Evolutionary conservation across 53 echinoderm and acorn worm species (phyloP).

Genomic region (Stichopus horrens): DNA sequence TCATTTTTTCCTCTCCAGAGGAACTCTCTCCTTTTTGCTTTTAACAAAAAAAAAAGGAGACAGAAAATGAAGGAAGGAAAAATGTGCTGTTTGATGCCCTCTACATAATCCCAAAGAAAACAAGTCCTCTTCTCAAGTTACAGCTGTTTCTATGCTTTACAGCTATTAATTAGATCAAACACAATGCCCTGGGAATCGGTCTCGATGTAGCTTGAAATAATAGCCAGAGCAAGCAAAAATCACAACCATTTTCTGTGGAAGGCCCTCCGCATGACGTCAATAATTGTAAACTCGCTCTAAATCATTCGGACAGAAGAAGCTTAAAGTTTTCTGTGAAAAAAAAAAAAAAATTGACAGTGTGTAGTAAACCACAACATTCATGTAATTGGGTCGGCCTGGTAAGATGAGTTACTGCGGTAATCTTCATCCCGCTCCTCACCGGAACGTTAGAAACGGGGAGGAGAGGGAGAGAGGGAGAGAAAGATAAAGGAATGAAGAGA

Average conservation of each 20-base stretch:
- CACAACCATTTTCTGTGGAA: conserved; percentile 12
- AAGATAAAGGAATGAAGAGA: neutral
- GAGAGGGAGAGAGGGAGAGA: neutral
- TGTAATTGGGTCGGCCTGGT: conserved; percentile 31
- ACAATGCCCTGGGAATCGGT: conserved; percentile 27
- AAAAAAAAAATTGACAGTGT: conserved; percentile 30
- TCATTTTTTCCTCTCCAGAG: neutral
- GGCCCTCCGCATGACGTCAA: conserved; percentile 42
- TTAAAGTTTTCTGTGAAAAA: conserved; percentile 35
- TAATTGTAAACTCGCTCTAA: conserved; percentile 43
- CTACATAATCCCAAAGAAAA: conserved; percentile 33
- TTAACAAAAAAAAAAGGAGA: neutral
- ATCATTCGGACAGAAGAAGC: conserved; percentile 34
- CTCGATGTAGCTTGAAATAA: conserved; percentile 25
- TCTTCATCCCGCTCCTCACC: conserved; percentile 2
- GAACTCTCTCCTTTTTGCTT: neutral
- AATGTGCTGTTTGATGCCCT: conserved; percentile 12
- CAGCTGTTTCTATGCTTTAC: conserved; percentile 40
- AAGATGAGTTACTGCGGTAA: conserved; percentile 15
- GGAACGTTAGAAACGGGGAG: neutral
- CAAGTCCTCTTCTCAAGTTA: conserved; percentile 39
- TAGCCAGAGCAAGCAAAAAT: conserved; percentile 13
- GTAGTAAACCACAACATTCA: conserved; percentile 36
- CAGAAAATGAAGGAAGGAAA: neutral
- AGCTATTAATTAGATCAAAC: conserved; percentile 43